phyloP scores from a whole-genome alignment of 2,888 invertebrate genomes.

The Agonum fuliginosum region DNA sequence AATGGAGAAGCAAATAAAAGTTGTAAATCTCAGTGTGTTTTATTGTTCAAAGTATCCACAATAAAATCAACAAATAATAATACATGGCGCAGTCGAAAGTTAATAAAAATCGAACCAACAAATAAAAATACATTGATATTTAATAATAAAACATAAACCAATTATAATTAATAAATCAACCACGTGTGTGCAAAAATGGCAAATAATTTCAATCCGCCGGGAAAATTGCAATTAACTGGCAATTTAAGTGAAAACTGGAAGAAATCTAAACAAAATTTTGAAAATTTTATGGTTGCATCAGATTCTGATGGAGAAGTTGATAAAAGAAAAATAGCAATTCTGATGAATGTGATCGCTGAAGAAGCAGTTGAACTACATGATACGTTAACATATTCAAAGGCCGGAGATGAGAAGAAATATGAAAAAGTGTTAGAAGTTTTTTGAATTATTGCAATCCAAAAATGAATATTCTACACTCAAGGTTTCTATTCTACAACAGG shows the following conservation, averaged over 20 bases:
- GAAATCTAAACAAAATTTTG: background rate
- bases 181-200: no score
- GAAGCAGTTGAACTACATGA: background rate
- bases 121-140: background rate
- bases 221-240: no score
- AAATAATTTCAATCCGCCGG: no score
- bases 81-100: background rate
- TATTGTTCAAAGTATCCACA: no score
- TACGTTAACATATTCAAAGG: background rate
- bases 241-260: no score
- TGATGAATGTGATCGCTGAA: background rate
- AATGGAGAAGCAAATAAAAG: no score
- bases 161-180: no score
- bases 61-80: no score
- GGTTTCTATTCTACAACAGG: background rate
- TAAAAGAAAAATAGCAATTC: background rate
- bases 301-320: background rate
- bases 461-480: background rate
- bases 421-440: background rate
- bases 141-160: no score
- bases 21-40: no score
- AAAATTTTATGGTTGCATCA: background rate
- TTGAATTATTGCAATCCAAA: background rate
- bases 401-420: background rate
- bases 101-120: background rate